Evolutionary conservation across 1,140 invertebrate genomes (phyloP).

Genomic region (Berghia stephanieae): DNA sequence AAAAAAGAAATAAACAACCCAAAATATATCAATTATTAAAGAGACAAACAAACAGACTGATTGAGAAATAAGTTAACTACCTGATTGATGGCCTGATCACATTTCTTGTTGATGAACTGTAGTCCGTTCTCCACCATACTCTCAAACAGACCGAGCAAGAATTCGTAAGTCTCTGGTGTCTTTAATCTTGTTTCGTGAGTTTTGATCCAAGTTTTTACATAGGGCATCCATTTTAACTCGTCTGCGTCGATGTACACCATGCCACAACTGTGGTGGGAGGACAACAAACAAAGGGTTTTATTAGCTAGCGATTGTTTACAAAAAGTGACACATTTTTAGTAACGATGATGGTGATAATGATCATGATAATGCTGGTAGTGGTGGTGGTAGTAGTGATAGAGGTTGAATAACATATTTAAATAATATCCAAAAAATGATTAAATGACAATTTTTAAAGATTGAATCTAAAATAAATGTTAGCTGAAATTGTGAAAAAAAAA

Average conservation of each 20-base stretch:
- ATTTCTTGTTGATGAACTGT: constrained; percentile 74
- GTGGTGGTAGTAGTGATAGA: no score
- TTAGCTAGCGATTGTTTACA: no score
- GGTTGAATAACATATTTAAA: no score
- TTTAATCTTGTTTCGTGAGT: constrained; percentile 45
- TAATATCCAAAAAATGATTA: no score
- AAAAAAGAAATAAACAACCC: no score
- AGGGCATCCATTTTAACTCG: constrained; percentile 67
- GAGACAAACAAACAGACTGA: neutral
- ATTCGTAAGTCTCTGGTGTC: constrained; percentile 62
- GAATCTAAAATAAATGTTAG: no score
- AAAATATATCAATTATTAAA: no score
- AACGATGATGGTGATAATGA: no score
- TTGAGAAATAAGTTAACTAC: constrained; percentile 53
- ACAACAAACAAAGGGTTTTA: neutral
- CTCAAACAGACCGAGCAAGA: constrained; percentile 73
- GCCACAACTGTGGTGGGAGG: constrained; percentile 59
- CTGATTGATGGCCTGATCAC: constrained; percentile 74
- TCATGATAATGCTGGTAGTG: no score
- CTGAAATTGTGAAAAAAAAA: no score
- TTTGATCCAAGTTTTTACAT: constrained; percentile 64
- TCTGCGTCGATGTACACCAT: constrained; percentile 68
- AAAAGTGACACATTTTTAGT: no score
- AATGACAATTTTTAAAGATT: no score
- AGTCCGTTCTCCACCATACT: constrained; percentile 75